Evolutionary conservation across 2,797 vertebrate genomes (phyloP), one percentile per base, ranked within the genome.

Genomic region (Pipistrellus pipistrellus): DNA sequence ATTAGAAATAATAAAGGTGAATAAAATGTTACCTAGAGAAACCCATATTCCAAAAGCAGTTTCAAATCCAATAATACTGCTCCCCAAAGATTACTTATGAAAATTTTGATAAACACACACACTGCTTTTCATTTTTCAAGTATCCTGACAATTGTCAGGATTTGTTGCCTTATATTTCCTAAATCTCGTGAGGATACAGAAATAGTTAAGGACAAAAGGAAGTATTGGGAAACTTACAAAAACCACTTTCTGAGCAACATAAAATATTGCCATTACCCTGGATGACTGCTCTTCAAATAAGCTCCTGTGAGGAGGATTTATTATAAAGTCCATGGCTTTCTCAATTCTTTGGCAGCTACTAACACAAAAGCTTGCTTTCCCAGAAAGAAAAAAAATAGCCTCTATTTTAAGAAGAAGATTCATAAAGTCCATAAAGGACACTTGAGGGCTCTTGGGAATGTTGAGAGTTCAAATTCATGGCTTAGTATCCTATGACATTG

Each of bases 331-430:
- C 9, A 15, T 3, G 18, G 21, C 35, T 92, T 95, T 89, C 64
- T 93, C 46, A 73, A 35, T 84, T 85, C 46, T 83, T 92, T 95
- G 83, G 95, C 18, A 88, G 68, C 53, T 84, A 86, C 66, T 75
- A 83, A 92, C 14, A 76, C 4, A 90, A 96, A 95, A 72, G 38
- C 25, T 87, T 85, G 72, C 8, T 75, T 80, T 85, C 17, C 14
- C 46, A 88, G 77, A 69, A 83, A 86, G 51, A 75, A 85, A 71
- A 85, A 71, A 77, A 87, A 53, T 15, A 62, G 8, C 32, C 57
- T 80, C 44, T 71, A 20, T 85, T 90, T 93, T 62, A 30, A 25
- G 59, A 75, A 76, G 62, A 78, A 92, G 62, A 73, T 44, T 25
- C 38, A 12, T 30, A 90, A 78, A 48, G 69, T 77, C 27, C 11